A percentile compares a stretch with the other conserved stretches of the same genome.
Evolutionary conservation across 1,140 invertebrate species (phyloP).

Genomic region (Aphelinus certus): DNA sequence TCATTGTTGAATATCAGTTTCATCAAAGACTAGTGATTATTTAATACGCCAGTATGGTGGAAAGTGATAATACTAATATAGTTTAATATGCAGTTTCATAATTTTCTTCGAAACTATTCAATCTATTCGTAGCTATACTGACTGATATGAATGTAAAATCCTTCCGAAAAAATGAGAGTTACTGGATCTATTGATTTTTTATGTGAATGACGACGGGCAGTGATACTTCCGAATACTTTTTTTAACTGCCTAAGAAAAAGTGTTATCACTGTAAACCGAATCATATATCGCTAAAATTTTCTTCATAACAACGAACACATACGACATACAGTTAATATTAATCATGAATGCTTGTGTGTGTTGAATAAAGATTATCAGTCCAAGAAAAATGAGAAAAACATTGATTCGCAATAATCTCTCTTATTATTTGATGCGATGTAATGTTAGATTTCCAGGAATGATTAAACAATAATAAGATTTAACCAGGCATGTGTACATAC

Average conservation of each 20-base stretch:
- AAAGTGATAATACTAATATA: slow-evolving; percentile 43
- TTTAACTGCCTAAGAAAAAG: slow-evolving; percentile 26
- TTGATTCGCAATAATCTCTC: slow-evolving; percentile 33
- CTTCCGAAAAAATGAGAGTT: slow-evolving; percentile 28
- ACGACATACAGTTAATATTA: slow-evolving; percentile 28
- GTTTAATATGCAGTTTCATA: slow-evolving; percentile 35
- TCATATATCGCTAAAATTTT: slow-evolving; percentile 33
- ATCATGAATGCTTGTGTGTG: slow-evolving; percentile 28
- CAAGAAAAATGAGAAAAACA: slow-evolving; percentile 29
- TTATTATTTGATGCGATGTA: slow-evolving; percentile 32
- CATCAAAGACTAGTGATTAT: slow-evolving; percentile 42
- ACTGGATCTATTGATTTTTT: slow-evolving; percentile 34
- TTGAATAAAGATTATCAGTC: slow-evolving; percentile 33
- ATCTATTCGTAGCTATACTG: slow-evolving; percentile 33
- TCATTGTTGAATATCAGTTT: slow-evolving; percentile 38
- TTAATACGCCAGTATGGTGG: slow-evolving; percentile 43
- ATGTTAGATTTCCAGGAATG: slow-evolving; percentile 35
- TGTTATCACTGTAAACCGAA: slow-evolving; percentile 26
- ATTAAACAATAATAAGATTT: slow-evolving; percentile 39
- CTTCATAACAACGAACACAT: slow-evolving; percentile 37
- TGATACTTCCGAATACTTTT: slow-evolving; percentile 21
- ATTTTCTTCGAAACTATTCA: slow-evolving; percentile 32
- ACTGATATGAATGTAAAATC: slow-evolving; percentile 34
- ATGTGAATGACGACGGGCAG: slow-evolving; percentile 13
- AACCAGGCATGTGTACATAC: slow-evolving; percentile 37